Conservation (phyloP, 2,888 invertebrate genomes). For the Yponomeuta cagnagella region DNA sequence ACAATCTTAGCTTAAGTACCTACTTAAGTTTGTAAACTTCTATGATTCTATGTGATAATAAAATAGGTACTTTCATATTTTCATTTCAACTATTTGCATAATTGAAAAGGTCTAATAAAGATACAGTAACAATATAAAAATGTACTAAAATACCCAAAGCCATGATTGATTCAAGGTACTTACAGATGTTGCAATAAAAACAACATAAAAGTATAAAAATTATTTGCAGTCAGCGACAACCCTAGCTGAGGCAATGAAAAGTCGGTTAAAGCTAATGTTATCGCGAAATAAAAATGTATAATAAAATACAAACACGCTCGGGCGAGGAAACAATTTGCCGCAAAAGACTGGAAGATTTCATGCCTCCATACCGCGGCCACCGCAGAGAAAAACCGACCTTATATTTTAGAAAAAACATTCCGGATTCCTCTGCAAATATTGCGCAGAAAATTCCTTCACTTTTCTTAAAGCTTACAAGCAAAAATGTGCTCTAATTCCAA, state of each 20-base stretch:
- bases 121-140: no score
- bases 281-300: constrained; percentile 76
- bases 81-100: no score
- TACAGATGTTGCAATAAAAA: no score
- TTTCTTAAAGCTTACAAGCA: constrained; percentile 32
- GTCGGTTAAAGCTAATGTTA: constrained; percentile 76
- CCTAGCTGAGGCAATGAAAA: constrained; percentile 73
- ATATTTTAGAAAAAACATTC: not conserved
- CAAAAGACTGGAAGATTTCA: constrained; percentile 73
- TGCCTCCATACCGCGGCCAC: constrained; percentile 36
- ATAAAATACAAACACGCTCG: constrained; percentile 73
- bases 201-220: no score
- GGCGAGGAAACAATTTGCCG: constrained; percentile 75
- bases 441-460: constrained; percentile 68
- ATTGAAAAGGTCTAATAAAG: no score
- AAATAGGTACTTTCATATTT: no score
- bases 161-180: no score
- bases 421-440: not conserved
- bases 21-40: no score
- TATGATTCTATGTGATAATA: no score
- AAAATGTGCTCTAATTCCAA: constrained; percentile 34
- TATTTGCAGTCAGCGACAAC: constrained; percentile 38
- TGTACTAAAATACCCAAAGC: no score
- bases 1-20: no score
- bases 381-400: not conserved